Percentiles rank a stretch among this genome's conserved stretches.
Conservation (phyloP, 1,140 invertebrate species). For the Ostrea edulis region DNA sequence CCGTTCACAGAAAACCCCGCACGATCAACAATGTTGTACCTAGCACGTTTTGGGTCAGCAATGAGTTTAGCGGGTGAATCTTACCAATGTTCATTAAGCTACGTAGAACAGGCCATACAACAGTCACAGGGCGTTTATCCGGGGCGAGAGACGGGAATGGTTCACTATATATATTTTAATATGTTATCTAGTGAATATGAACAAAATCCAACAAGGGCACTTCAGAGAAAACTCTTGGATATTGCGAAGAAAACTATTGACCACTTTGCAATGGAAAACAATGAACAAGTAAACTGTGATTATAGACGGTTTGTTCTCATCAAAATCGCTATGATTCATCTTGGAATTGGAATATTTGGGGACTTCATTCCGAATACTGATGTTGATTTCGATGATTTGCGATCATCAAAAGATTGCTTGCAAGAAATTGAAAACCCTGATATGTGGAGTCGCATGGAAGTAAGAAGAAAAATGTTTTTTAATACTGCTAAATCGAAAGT, state of each 20-base stretch:
- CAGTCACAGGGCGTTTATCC: not conserved
- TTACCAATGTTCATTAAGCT: not conserved
- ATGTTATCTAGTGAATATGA: not conserved
- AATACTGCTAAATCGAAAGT: not conserved
- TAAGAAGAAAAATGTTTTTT: conserved; percentile 10
- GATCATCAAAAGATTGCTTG: not conserved
- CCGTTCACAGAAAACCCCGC: not conserved
- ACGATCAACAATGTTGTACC: not conserved
- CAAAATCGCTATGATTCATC: not conserved
- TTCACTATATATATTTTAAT: not conserved
- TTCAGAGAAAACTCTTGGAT: not conserved
- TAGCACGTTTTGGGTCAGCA: not conserved
- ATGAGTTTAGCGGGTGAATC: not conserved
- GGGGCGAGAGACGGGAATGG: not conserved
- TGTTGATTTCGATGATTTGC: not conserved
- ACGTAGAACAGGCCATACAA: not conserved
- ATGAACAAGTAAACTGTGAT: not conserved
- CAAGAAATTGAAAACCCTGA: conserved; percentile 7
- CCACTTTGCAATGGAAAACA: not conserved
- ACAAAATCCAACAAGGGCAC: not conserved
- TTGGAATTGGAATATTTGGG: not conserved
- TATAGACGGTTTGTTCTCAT: not conserved
- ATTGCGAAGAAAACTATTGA: not conserved
- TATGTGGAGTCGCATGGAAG: not conserved
- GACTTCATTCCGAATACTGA: not conserved